Conservation (phyloP, 2,113 vertebrate species). For the Anoplopoma fimbria region DNA sequence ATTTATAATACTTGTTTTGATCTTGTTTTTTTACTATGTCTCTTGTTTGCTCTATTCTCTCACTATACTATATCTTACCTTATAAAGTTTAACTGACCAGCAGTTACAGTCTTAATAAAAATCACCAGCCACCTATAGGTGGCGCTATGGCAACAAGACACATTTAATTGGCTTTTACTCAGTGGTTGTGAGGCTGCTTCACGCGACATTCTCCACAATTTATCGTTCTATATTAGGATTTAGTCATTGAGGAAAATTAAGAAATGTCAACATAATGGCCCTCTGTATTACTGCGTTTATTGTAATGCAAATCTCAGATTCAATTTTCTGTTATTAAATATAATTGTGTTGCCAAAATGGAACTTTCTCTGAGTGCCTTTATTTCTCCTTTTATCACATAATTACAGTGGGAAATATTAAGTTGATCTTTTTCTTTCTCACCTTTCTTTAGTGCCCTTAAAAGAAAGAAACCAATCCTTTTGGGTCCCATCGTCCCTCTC, state of each 20-base stretch:
- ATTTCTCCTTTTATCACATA: background rate
- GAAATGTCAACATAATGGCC: background rate
- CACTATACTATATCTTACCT: no score
- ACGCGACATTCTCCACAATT: background rate
- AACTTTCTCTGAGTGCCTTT: background rate
- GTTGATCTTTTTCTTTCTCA: background rate
- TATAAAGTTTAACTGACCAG: background rate
- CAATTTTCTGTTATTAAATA: background rate
- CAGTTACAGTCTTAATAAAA: background rate
- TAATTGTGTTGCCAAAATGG: background rate
- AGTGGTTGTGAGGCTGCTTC: background rate
- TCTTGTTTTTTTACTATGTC: no score
- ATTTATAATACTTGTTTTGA: no score
- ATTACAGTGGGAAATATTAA: background rate
- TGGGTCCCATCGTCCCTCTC: slow-evolving; percentile 87
- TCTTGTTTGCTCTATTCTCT: no score
- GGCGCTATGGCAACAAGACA: background rate
- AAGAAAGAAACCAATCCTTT: slow-evolving; percentile 82
- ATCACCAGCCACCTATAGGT: background rate
- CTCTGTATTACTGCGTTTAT: background rate
- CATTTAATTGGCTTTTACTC: background rate
- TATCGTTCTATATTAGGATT: background rate
- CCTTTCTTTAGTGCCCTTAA: slow-evolving; percentile 84
- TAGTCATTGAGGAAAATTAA: background rate
- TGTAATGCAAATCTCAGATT: background rate